Evolutionary conservation across 2,888 invertebrate species (phyloP), one percentile per base, ranked within the genome.

Genomic region (Plebejus melissa): DNA sequence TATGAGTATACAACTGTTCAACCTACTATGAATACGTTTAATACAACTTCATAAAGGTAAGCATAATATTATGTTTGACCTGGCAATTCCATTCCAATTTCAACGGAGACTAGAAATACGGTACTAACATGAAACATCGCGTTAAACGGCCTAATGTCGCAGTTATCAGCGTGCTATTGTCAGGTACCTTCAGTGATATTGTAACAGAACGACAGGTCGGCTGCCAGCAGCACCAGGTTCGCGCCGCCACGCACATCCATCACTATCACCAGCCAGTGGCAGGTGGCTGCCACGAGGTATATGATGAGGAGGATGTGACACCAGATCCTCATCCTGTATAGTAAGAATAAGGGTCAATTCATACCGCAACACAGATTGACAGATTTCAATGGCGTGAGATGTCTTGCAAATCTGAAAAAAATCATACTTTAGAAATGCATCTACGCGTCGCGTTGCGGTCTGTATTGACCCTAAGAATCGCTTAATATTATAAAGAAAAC

Each of bases 141-240:
- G 58, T 11, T 28, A 69, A 22, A 69, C 11, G 22, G 13, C 11
- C 9, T 69, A 13, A 4, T 28, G n/a, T 22, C 36, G 11, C 13
- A 13, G 32, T 69, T 69, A 69, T 69, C 28, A 4, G 28, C 11
- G 13, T 28, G 11, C 2, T 2, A 69, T 13, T 69, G 32, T 4
- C 32, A 28, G 32, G 4, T 75, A 80, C 80, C 77, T 79, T 80
- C 78, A 1, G 78, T 57, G 9, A 75, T 50, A 54, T 75, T 76
- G 46, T 69, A 77, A 36, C 76, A 54, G 71, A 77, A 79, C 38
- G 80, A 80, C 22, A 80, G 77, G n/a, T 80, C 80, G 16, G 77
- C 77, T 3, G 78, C 75, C 7, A 79, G 76, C 36, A 77, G 76
- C 16, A 80, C 74, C 32, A 80, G 76, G 60, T 79, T 76, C 0